A percentile compares a stretch with the other conserved stretches of the same genome.
These are phyloP conservation scores for Tiliacea aurago DNA, from an alignment of 2,888 invertebrate species.

Conservation along the genomic window DNA sequence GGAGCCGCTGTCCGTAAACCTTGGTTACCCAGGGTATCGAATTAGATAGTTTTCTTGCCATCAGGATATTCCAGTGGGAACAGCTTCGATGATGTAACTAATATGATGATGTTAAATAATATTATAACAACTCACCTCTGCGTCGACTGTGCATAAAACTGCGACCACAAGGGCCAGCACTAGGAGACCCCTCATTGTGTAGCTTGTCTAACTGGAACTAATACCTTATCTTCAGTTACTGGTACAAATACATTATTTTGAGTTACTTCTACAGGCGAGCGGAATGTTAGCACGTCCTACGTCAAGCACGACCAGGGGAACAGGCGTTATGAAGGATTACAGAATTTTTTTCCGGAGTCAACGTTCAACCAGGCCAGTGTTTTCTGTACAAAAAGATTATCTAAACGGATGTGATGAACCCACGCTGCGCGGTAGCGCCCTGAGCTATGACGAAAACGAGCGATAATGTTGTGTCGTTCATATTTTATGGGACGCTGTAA, in stretches of 20 bases:
- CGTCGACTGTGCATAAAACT: conserved; percentile 80
- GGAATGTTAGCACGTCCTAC: too few species aligned
- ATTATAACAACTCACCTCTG: conserved; percentile 72
- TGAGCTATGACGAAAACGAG: neutral
- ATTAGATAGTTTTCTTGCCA: neutral
- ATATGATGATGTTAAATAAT: neutral
- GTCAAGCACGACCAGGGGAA: neutral
- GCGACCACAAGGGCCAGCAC: conserved; percentile 83
- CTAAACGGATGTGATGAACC: conserved; percentile 24
- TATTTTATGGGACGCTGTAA: conserved; percentile 40
- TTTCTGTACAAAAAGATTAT: conserved; percentile 25
- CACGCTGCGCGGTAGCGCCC: neutral
- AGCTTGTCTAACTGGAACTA: conserved; percentile 63
- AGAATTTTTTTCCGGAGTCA: neutral
- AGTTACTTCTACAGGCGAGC: neutral
- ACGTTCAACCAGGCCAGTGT: neutral
- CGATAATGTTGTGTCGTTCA: conserved; percentile 27
- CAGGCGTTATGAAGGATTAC: neutral
- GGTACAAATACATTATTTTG: conserved; percentile 47
- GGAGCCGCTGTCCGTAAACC: neutral
- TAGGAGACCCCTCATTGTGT: conserved; percentile 80
- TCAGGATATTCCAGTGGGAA: neutral
- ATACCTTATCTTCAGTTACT: conserved; percentile 28
- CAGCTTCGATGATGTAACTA: neutral
- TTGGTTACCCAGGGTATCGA: neutral